Percentiles rank a stretch among this genome's conserved stretches.
These are phyloP conservation scores for Brachyhypopomus occidentalis DNA, from an alignment of 2,113 vertebrate species.

Conservation along the genomic window DNA sequence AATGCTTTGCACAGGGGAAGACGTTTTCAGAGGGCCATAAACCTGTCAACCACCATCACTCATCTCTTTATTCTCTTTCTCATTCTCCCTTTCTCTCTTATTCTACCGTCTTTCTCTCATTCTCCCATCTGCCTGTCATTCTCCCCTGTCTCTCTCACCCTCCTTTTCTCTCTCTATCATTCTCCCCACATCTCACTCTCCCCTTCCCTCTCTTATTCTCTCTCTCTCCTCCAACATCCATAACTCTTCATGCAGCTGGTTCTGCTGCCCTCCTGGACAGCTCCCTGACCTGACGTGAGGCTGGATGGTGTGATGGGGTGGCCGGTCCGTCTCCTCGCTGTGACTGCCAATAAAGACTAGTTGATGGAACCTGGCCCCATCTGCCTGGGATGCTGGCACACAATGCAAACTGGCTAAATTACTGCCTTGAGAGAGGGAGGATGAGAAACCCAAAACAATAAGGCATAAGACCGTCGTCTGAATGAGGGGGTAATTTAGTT, in stretches of 20 bases:
- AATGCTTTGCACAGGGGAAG: not conserved
- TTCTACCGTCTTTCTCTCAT: not conserved
- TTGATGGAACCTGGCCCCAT: not conserved
- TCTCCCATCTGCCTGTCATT: no score
- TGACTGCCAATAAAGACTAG: not conserved
- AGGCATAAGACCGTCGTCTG: not conserved
- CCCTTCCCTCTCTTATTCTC: not conserved
- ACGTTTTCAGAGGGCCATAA: constrained; percentile 28
- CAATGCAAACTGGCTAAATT: not conserved
- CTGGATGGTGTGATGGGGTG: not conserved
- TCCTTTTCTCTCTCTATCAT: no score
- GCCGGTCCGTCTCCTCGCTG: not conserved
- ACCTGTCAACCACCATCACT: constrained; percentile 14
- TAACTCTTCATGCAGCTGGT: not conserved
- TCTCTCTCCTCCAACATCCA: not conserved
- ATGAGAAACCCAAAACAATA: constrained; percentile 1
- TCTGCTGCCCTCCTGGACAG: not conserved
- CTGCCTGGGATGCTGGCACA: not conserved
- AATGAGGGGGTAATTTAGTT: constrained; percentile 5
- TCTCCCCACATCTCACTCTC: no score
- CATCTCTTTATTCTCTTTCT: not conserved
- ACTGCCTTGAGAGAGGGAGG: not conserved
- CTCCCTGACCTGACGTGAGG: not conserved
- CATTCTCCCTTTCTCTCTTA: not conserved
- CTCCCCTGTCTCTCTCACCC: no score